Conservation (phyloP, 30 jellyfish, hydroid and myxozoan species). For the Pelagia noctiluca region DNA sequence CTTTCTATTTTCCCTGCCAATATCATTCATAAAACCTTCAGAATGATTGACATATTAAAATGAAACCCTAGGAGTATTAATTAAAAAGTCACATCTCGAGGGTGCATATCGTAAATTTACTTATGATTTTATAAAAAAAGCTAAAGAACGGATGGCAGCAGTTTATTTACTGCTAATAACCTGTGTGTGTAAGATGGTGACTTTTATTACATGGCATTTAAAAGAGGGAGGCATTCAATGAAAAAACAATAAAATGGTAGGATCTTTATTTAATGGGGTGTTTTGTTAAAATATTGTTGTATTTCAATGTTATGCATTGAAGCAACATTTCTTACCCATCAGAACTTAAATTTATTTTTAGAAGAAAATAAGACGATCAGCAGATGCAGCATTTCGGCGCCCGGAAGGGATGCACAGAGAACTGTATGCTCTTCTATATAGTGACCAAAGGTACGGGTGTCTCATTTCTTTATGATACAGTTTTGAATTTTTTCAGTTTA, state of each 20-base stretch:
- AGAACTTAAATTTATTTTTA: neutral
- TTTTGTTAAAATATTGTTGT: neutral
- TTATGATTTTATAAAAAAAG: too few species aligned
- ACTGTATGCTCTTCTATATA: constrained; percentile 84
- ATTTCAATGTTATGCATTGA: neutral
- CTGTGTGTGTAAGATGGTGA: neutral
- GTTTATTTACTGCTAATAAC: too few species aligned
- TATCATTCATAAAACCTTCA: too few species aligned
- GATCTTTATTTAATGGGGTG: neutral
- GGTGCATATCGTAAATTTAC: too few species aligned
- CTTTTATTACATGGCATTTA: neutral
- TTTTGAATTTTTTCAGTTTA: too few species aligned
- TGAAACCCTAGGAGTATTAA: too few species aligned
- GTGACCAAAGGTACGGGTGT: constrained; percentile 98
- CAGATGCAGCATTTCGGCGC: constrained; percentile 81
- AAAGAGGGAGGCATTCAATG: neutral
- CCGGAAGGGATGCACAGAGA: constrained; percentile 99
- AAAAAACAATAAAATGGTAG: neutral
- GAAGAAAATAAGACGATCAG: constrained; percentile 69
- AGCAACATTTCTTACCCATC: neutral
- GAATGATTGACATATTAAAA: too few species aligned
- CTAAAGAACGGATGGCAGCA: too few species aligned
- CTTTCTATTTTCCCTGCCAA: too few species aligned
- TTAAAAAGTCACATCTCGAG: too few species aligned
- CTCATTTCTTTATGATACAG: too few species aligned